A percentile compares a stretch with the other conserved stretches of the same genome.
Conservation (phyloP, 1,140 invertebrate species). For the Pachyrhynchus sulphureomaculatus region DNA sequence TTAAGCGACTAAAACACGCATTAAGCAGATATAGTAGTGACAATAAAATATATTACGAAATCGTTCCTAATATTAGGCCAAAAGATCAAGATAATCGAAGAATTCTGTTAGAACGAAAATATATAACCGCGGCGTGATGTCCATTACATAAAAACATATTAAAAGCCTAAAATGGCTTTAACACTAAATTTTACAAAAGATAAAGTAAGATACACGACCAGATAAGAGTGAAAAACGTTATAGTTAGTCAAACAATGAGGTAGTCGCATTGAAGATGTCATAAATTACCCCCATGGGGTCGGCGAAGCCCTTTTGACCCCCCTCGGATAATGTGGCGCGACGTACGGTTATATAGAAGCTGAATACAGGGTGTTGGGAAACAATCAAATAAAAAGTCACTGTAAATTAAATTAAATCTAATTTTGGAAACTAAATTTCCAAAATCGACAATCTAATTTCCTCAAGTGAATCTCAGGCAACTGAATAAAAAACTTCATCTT, state of each 20-base stretch:
- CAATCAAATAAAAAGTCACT: too few relatives aligned
- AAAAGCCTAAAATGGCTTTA: constrained; percentile 47
- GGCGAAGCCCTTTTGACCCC: constrained; percentile 33
- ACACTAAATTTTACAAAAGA: constrained; percentile 50
- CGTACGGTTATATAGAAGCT: constrained; percentile 1
- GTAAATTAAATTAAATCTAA: too few relatives aligned
- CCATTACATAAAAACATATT: constrained; percentile 31
- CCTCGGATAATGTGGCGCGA: constrained; percentile 35
- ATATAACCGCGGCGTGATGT: background rate
- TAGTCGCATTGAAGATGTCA: constrained; percentile 47
- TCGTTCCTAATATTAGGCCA: too few relatives aligned
- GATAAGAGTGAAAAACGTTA: constrained; percentile 50
- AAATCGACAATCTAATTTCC: too few relatives aligned
- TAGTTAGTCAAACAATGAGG: constrained; percentile 51
- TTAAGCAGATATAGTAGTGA: too few relatives aligned
- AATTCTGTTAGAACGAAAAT: constrained; percentile 1
- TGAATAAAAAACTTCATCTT: too few relatives aligned
- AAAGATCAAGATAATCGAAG: background rate
- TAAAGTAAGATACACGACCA: constrained; percentile 48
- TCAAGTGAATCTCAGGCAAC: too few relatives aligned
- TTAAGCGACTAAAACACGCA: too few relatives aligned
- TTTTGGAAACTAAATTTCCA: too few relatives aligned
- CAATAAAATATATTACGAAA: too few relatives aligned
- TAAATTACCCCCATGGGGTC: constrained; percentile 45
- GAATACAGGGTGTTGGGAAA: constrained; percentile 4